phyloP scores from a whole-genome alignment of 2,888 invertebrate species.

The Sabatieria punctata region DNA sequence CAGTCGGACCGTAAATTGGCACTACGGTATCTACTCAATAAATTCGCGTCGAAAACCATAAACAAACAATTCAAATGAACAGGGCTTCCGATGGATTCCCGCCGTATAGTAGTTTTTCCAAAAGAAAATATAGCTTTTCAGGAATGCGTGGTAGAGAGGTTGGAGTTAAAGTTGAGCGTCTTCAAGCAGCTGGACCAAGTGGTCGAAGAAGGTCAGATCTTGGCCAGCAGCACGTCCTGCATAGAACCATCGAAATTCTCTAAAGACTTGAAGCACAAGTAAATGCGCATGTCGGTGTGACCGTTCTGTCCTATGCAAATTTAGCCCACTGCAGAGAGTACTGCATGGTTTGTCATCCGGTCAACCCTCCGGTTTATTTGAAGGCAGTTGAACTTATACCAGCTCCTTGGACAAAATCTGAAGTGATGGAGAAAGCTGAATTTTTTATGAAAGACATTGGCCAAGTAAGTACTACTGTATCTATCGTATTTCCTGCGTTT shows the following conservation, averaged over 20 bases:
- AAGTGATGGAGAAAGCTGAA: conserved; percentile 54
- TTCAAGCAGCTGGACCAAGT: conserved; percentile 52
- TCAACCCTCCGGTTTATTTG: conserved; percentile 89
- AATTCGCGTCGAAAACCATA: too few relatives aligned
- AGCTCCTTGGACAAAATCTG: conserved; percentile 72
- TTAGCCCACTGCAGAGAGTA: conserved; percentile 19
- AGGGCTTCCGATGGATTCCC: too few relatives aligned
- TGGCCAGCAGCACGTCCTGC: conserved; percentile 84
- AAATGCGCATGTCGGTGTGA: not conserved
- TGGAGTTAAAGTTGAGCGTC: conserved; percentile 63
- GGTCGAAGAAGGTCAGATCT: conserved; percentile 34
- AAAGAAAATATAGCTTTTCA: too few relatives aligned
- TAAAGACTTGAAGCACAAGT: conserved; percentile 53
- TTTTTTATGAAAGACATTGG: conserved; percentile 69
- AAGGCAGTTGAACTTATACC: conserved; percentile 85
- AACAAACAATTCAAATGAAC: too few relatives aligned
- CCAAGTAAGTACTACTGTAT: too few relatives aligned
- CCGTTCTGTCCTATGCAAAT: too few relatives aligned
- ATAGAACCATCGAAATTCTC: conserved; percentile 73
- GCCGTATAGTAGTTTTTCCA: too few relatives aligned
- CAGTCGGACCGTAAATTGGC: too few relatives aligned
- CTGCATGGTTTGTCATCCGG: conserved; percentile 30
- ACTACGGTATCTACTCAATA: too few relatives aligned
- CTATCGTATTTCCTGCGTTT: too few relatives aligned
- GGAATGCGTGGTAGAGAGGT: conserved; percentile 79